Evolutionary conservation across 1,140 invertebrate genomes (phyloP).

Genomic region (Bombus waltoni): DNA sequence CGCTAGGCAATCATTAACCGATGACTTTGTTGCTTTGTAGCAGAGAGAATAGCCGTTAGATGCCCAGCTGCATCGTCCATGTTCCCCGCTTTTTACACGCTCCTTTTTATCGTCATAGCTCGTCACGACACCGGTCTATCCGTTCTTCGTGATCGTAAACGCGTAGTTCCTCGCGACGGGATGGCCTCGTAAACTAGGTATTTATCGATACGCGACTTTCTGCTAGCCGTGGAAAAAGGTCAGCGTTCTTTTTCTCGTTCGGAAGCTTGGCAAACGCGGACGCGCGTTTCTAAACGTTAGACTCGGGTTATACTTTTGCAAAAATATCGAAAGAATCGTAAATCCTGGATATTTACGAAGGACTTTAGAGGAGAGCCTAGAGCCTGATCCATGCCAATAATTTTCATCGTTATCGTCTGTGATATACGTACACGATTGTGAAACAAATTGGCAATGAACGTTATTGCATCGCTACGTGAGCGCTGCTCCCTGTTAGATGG

Average conservation of each 20-base stretch:
- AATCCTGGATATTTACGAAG: too few relatives aligned
- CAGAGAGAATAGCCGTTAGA: background rate
- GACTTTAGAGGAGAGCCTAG: fast-evolving
- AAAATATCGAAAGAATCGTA: too few relatives aligned
- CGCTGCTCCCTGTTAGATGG: too few relatives aligned
- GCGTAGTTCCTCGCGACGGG: background rate
- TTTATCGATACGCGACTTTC: background rate
- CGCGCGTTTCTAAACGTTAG: background rate
- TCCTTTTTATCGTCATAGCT: slow-evolving; percentile 8
- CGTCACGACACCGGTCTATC: background rate
- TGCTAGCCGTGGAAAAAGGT: background rate
- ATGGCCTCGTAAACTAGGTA: background rate
- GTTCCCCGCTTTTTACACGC: background rate
- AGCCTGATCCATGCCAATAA: too few relatives aligned
- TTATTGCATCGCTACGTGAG: too few relatives aligned
- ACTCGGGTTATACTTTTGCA: too few relatives aligned
- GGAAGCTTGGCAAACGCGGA: fast-evolving
- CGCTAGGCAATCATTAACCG: background rate
- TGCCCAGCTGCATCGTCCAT: background rate
- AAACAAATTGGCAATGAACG: too few relatives aligned
- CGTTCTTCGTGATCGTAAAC: slow-evolving; percentile 6
- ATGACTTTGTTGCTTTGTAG: background rate
- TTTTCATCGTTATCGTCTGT: too few relatives aligned
- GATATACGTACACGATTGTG: too few relatives aligned
- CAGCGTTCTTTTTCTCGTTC: background rate